Conservation (phyloP, 1,140 invertebrate genomes). For the Solenopsis fugax region DNA sequence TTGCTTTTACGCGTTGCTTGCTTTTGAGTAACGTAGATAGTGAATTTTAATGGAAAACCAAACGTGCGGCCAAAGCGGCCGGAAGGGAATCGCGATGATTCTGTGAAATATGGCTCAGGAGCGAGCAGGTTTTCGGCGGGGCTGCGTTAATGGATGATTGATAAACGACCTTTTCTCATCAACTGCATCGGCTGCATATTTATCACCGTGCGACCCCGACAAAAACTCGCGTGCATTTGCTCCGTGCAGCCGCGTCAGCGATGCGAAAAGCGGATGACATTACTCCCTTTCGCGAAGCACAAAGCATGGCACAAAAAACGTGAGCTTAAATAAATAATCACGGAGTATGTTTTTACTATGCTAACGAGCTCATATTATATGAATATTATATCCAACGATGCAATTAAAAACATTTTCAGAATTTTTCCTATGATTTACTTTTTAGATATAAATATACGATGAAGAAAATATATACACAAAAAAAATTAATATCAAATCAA, state of each 20-base stretch:
- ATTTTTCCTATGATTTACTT: background rate
- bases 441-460: background rate
- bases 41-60: conserved; percentile 75
- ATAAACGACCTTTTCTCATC: conserved; percentile 77
- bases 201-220: conserved; percentile 71
- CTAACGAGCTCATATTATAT: conserved; percentile 20
- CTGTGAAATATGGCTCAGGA: conserved; percentile 76
- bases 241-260: conserved; percentile 55
- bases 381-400: conserved; percentile 3
- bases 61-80: conserved; percentile 50
- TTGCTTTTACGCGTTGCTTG: conserved; percentile 28
- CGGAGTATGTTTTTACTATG: background rate
- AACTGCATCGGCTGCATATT: conserved; percentile 76
- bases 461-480: background rate
- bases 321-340: conserved; percentile 19
- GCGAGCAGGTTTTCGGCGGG: conserved; percentile 76
- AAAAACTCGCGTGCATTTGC: conserved; percentile 50
- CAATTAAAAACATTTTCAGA: background rate
- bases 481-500: too few species aligned
- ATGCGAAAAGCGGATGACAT: conserved; percentile 66
- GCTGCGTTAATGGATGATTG: conserved; percentile 76
- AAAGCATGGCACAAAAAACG: conserved; percentile 38
- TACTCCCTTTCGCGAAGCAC: conserved; percentile 45
- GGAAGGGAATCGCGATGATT: conserved; percentile 75
- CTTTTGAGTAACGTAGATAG: conserved; percentile 56